Percentiles rank a stretch among this genome's conserved stretches.
Evolutionary conservation across 2,888 invertebrate genomes (phyloP).

Genomic region (Fabriciana adippe): DNA sequence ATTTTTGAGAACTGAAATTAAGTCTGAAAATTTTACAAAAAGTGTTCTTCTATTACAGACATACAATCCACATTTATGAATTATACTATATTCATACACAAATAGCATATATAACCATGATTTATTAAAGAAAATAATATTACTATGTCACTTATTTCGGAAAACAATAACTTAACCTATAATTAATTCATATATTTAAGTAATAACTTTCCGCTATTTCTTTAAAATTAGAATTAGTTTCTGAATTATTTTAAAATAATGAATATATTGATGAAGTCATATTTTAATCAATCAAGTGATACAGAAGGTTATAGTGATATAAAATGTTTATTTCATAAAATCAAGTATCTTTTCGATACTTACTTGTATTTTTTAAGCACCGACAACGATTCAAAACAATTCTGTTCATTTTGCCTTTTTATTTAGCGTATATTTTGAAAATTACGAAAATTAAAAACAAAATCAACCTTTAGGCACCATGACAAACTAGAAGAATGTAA

Average conservation of each 20-base stretch:
- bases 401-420: conserved; percentile 66
- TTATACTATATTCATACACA: background rate
- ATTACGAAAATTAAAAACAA: conserved; percentile 72
- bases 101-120: background rate
- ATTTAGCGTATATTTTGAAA: conserved; percentile 47
- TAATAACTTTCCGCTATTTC: background rate
- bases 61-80: background rate
- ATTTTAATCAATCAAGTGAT: conserved; percentile 59
- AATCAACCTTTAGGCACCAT: conserved; percentile 75
- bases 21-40: too few relatives aligned
- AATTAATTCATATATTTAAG: background rate
- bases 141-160: background rate
- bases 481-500: conserved; percentile 54
- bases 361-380: conserved; percentile 71
- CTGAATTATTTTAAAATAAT: conserved; percentile 22
- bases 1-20: background rate
- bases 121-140: background rate
- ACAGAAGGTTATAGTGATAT: conserved; percentile 53
- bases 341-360: conserved; percentile 46
- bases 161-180: background rate
- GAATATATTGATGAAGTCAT: conserved; percentile 46
- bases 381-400: conserved; percentile 67
- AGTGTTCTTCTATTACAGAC: background rate
- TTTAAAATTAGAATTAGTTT: background rate
- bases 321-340: conserved; percentile 45